phyloP scores from a whole-genome alignment of 2,113 vertebrate genomes.

The Macrotis lagotis region DNA sequence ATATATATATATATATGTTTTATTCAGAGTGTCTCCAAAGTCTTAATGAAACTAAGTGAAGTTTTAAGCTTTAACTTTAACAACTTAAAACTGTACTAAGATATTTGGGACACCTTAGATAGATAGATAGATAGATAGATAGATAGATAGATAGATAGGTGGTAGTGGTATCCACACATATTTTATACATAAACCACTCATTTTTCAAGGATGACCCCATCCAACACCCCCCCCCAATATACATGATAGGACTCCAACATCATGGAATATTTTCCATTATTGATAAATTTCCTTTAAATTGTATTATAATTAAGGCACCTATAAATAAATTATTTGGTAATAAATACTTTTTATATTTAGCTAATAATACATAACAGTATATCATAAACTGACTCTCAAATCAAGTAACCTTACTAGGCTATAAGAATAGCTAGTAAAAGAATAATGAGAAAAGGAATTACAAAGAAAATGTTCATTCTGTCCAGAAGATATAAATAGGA shows the following conservation, averaged over 20 bases:
- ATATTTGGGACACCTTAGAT: too few species aligned
- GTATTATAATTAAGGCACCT: not conserved
- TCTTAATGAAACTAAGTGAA: too few species aligned
- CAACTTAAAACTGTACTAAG: too few species aligned
- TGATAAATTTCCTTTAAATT: constrained; percentile 28
- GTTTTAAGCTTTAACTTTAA: too few species aligned
- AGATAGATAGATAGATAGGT: too few species aligned
- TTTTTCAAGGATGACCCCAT: not conserved
- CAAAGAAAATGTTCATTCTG: constrained; percentile 42
- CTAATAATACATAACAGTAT: constrained; percentile 12
- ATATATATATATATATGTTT: too few species aligned
- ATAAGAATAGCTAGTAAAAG: not conserved
- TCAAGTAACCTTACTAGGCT: not conserved
- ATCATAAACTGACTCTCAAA: not conserved
- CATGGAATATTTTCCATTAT: constrained; percentile 7
- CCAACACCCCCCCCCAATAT: not conserved
- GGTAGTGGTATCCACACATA: not conserved
- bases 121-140: too few species aligned
- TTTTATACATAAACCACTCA: not conserved
- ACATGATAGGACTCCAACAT: not conserved
- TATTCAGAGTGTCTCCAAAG: too few species aligned
- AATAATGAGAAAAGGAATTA: constrained; percentile 28
- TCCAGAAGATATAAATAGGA: constrained; percentile 63
- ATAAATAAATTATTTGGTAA: not conserved
- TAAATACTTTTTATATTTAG: constrained; percentile 13